Evolutionary conservation across 1,140 invertebrate genomes (phyloP).

Genomic region (Diorhabda sublineata): DNA sequence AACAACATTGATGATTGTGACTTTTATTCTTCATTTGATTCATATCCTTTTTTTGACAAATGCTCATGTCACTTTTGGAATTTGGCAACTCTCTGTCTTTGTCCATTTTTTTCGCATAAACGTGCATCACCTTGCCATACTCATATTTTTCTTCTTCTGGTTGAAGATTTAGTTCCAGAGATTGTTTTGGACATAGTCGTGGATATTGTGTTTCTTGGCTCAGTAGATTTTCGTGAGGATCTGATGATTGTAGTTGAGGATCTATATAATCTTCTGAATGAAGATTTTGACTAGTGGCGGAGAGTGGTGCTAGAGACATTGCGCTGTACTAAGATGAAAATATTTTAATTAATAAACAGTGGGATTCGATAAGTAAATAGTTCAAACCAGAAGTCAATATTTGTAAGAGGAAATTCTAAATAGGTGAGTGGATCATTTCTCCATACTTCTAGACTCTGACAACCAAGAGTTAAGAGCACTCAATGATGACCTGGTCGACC

Average conservation of each 20-base stretch:
- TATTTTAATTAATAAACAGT: too few relatives aligned
- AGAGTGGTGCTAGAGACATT: neutral
- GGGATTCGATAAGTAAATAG: too few relatives aligned
- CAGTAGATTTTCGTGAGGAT: neutral
- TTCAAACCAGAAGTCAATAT: too few relatives aligned
- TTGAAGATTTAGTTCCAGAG: neutral
- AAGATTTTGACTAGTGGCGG: neutral
- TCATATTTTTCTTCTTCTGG: conserved; percentile 25
- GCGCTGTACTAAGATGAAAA: neutral
- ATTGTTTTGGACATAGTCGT: neutral
- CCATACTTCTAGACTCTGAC: too few relatives aligned
- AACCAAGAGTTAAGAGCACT: too few relatives aligned
- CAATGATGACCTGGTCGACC: too few relatives aligned
- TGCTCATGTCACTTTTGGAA: conserved; percentile 39
- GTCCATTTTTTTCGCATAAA: conserved; percentile 35
- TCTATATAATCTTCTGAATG: conserved; percentile 8
- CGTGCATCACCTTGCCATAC: conserved; percentile 36
- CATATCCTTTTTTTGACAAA: conserved; percentile 22
- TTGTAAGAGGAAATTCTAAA: too few relatives aligned
- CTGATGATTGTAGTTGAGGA: neutral
- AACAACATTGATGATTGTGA: conserved; percentile 39
- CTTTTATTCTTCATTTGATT: conserved; percentile 32
- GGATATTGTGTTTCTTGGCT: neutral
- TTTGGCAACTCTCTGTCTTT: conserved; percentile 27
- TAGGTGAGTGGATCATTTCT: too few relatives aligned